A percentile compares a stretch with the other conserved stretches of the same genome.
Evolutionary conservation across 2,797 vertebrate species (phyloP).

Genomic region (Mallotus villosus): DNA sequence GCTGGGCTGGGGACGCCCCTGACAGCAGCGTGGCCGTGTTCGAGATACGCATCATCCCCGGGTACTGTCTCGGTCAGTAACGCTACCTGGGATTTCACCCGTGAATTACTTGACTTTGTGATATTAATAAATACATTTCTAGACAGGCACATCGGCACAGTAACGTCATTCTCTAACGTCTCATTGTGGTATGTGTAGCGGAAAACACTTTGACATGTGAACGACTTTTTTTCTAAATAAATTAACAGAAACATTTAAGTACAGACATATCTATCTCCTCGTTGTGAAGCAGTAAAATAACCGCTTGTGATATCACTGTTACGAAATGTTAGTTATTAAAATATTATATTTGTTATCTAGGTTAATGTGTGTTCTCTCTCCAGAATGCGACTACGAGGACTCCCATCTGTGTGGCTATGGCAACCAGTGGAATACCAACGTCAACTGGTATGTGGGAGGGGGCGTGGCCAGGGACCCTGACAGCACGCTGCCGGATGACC

Average conservation of each 20-base stretch:
- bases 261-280: too few relatives aligned
- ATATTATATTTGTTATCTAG: not conserved
- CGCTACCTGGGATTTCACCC: not conserved
- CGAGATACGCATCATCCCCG: conserved; percentile 88
- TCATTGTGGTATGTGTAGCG: not conserved
- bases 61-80: conserved; percentile 86
- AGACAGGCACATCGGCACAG: not conserved
- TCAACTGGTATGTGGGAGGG: conserved; percentile 95
- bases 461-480: conserved; percentile 70
- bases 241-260: too few relatives aligned
- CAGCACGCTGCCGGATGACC: conserved; percentile 78
- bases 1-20: conserved; percentile 70
- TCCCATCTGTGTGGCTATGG: conserved; percentile 92
- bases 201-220: not conserved
- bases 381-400: conserved; percentile 94
- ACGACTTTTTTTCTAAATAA: too few relatives aligned
- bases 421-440: conserved; percentile 90
- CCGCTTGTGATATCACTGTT: not conserved
- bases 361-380: not conserved
- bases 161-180: too few relatives aligned
- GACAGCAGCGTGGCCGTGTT: conserved; percentile 87
- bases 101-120: not conserved
- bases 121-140: not conserved
- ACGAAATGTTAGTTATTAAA: not conserved
- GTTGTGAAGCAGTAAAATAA: not conserved